Evolutionary conservation across 2,888 invertebrate species (phyloP).

Genomic region (Hyposoter didymator): DNA sequence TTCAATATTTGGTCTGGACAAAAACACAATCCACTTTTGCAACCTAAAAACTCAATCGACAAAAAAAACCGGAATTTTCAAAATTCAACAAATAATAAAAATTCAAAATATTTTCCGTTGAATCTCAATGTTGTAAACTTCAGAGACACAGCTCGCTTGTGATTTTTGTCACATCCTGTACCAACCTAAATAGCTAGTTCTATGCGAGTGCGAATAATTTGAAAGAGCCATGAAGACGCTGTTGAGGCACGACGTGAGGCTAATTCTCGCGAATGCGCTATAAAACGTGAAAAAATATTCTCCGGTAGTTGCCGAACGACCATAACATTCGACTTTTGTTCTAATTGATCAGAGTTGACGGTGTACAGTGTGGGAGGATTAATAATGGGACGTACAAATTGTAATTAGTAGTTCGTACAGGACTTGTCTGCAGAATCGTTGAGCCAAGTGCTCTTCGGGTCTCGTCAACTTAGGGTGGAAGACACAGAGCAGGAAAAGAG

Average conservation of each 20-base stretch:
- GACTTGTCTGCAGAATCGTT: not conserved
- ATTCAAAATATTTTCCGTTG: too few relatives aligned
- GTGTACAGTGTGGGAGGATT: not conserved
- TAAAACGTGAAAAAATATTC: slow-evolving; percentile 12
- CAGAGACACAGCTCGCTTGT: not conserved
- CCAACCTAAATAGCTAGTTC: not conserved
- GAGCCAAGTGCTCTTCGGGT: not conserved
- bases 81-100: too few relatives aligned
- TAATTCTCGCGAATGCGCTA: slow-evolving; percentile 53
- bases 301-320: not conserved
- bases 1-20: too few relatives aligned
- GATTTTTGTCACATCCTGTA: not conserved
- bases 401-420: not conserved
- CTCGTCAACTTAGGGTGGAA: slow-evolving; percentile 17
- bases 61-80: too few relatives aligned
- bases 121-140: too few relatives aligned
- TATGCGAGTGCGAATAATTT: not conserved
- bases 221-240: slow-evolving; percentile 38
- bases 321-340: not conserved
- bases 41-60: too few relatives aligned
- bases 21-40: too few relatives aligned
- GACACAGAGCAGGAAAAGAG: not conserved
- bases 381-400: not conserved
- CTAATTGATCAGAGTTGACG: not conserved
- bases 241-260: slow-evolving; percentile 30